Evolutionary conservation across 2,888 invertebrate genomes (phyloP).

Genomic region (Stenoptilia bipunctidactyla): DNA sequence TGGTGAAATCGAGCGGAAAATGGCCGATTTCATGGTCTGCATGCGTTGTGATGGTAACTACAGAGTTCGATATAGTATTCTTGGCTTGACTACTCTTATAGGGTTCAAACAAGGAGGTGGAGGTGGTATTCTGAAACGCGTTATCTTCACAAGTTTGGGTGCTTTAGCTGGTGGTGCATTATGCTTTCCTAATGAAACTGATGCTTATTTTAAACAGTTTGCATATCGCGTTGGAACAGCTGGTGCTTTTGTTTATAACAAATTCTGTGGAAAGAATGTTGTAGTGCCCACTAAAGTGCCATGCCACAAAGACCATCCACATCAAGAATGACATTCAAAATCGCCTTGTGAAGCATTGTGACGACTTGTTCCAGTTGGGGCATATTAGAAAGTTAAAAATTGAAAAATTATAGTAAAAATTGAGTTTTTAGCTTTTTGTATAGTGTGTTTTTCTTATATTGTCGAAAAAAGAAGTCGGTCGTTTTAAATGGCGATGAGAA

Average conservation of each 20-base stretch:
- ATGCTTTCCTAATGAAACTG: constrained; percentile 43
- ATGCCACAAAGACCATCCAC: neutral
- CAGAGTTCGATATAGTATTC: constrained; percentile 20
- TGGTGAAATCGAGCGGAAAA: constrained; percentile 12
- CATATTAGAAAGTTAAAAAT: too few species aligned
- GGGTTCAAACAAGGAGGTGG: constrained; percentile 4
- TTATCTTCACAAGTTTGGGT: constrained; percentile 26
- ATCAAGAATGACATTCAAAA: neutral
- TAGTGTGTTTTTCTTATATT: too few species aligned
- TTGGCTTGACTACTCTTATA: constrained; percentile 12
- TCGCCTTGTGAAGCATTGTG: too few species aligned
- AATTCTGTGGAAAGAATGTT: constrained; percentile 11
- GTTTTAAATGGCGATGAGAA: too few species aligned
- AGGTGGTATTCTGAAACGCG: constrained; percentile 17
- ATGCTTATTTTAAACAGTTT: constrained; percentile 26
- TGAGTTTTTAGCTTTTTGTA: too few species aligned
- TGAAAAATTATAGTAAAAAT: too few species aligned
- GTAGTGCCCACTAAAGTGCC: constrained; percentile 24
- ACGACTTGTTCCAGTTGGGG: too few species aligned
- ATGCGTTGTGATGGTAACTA: constrained; percentile 33
- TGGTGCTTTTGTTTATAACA: constrained; percentile 22
- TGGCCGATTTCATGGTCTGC: constrained; percentile 20
- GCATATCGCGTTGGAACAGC: constrained; percentile 20
- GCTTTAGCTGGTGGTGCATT: constrained; percentile 29
- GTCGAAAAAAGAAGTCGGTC: too few species aligned